Evolutionary conservation across 2,113 vertebrate species (phyloP), one percentile per base, ranked within the genome.

Genomic region (Lutjanus erythropterus): DNA sequence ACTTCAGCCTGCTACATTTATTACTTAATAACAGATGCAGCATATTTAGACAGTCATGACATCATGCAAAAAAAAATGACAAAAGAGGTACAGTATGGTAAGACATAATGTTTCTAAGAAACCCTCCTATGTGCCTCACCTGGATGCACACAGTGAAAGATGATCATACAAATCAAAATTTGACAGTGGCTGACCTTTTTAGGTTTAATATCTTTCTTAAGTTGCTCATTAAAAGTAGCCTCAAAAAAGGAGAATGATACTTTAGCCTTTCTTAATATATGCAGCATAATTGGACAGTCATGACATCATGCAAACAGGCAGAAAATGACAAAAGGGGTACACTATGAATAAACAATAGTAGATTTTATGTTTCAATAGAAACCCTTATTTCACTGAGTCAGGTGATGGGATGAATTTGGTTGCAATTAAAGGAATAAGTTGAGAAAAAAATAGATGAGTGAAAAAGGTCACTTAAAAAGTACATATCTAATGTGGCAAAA

Each of bases 61-160:
- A 69, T 50, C 31, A 81, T 44, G 39, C 42, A 68, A 59, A 39
- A 53, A 27, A 49, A 69, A 9, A 65, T 21, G 0, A 69, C 14
- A 65, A 53, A 58, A 72, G 5, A 10, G 31, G 6, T 11, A n/a
- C 35, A 62, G 7, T 16, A 3, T 16, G 15, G n/a, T n/a, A n/a
- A n/a, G n/a, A n/a, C n/a, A n/a, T 15, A n/a, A n/a, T n/a, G n/a
- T n/a, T n/a, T n/a, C n/a, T n/a, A n/a, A n/a, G n/a, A n/a, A n/a
- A n/a, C n/a, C n/a, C 69, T 60, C 66, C 69, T 39, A 21, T 47
- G 68, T 85, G 70, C 50, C 70, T 86, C 59, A 79, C 67, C 75
- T 75, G 74, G 79, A 86, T 21, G 35, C 71, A 75, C 29, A 64
- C 77, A 49, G 41, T 11, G 29, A 58, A 3, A 27, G 60, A 60